Evolutionary conservation across 2,797 vertebrate genomes (phyloP).

Genomic region (Anolis apletophallus): DNA sequence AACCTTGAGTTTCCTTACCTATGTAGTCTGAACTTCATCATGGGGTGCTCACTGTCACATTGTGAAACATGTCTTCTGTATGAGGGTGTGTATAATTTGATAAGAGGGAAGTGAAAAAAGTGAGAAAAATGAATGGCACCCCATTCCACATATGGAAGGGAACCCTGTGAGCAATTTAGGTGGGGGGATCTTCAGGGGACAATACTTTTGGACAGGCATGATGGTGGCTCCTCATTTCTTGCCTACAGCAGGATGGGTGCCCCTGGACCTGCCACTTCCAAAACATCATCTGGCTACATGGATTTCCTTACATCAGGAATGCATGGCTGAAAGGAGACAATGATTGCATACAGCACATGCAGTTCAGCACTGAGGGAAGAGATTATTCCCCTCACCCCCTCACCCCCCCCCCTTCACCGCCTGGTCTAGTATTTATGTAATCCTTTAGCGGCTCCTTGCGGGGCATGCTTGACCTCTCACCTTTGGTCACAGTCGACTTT

Average conservation of each 20-base stretch:
- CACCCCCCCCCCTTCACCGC: background rate
- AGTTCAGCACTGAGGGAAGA: slow-evolving; percentile 42
- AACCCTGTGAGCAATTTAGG: slow-evolving; percentile 55
- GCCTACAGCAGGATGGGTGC: slow-evolving; percentile 41
- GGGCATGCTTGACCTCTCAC: slow-evolving; percentile 68
- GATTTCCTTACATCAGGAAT: slow-evolving; percentile 46
- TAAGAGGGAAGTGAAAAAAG: background rate
- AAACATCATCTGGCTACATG: slow-evolving; percentile 59
- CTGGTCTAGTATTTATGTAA: slow-evolving; percentile 16
- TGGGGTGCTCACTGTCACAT: slow-evolving; percentile 3
- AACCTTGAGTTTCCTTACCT: background rate
- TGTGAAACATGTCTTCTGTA: background rate
- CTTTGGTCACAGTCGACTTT: slow-evolving; percentile 57
- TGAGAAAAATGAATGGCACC: background rate
- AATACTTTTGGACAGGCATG: slow-evolving; percentile 48
- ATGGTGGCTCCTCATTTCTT: slow-evolving; percentile 56
- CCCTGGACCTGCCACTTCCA: slow-evolving; percentile 58
- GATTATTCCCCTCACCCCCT: slow-evolving; percentile 21
- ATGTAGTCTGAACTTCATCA: background rate
- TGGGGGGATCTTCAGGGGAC: slow-evolving; percentile 17
- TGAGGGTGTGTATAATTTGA: background rate
- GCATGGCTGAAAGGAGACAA: slow-evolving; percentile 17
- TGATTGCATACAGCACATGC: slow-evolving; percentile 53
- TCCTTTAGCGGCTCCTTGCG: slow-evolving; percentile 42
- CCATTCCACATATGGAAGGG: slow-evolving; percentile 18